A percentile compares a stretch with the other conserved stretches of the same genome.
phyloP scores from a whole-genome alignment of 2,888 invertebrate genomes.

The Gari tellinella region DNA sequence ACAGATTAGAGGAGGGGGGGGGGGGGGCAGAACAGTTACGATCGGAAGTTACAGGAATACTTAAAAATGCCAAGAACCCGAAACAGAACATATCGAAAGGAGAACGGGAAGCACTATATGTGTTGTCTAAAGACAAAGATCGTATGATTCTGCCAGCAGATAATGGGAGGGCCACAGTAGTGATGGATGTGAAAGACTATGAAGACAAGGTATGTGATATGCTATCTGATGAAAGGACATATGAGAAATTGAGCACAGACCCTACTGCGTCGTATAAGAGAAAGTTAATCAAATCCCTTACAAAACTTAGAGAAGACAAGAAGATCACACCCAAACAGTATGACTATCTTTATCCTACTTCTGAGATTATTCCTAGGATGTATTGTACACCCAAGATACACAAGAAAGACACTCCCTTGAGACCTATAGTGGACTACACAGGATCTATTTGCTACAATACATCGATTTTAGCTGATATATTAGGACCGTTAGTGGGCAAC shows the following conservation, averaged over 20 bases:
- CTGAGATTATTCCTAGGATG: not conserved
- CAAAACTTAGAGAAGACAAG: not conserved
- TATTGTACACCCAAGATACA: constrained; percentile 1
- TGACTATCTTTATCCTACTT: not conserved
- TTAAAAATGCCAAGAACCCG: too few relatives aligned
- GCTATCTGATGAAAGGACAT: too few relatives aligned
- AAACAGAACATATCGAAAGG: too few relatives aligned
- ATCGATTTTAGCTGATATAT: not conserved
- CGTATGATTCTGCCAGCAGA: too few relatives aligned
- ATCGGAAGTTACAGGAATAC: too few relatives aligned
- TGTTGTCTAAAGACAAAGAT: too few relatives aligned
- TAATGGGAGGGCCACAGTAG: too few relatives aligned
- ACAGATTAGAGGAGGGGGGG: too few relatives aligned
- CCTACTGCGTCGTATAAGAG: not conserved
- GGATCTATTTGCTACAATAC: not conserved
- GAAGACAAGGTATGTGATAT: too few relatives aligned
- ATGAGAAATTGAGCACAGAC: not conserved
- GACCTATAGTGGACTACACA: constrained; percentile 1
- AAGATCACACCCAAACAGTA: not conserved
- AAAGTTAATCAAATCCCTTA: not conserved
- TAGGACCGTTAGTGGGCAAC: not conserved
- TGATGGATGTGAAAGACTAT: too few relatives aligned
- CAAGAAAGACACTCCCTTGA: not conserved
- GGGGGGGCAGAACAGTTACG: too few relatives aligned
- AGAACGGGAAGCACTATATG: too few relatives aligned